phyloP scores from a whole-genome alignment of 2,113 vertebrate genomes.

The Diadophis punctatus region DNA sequence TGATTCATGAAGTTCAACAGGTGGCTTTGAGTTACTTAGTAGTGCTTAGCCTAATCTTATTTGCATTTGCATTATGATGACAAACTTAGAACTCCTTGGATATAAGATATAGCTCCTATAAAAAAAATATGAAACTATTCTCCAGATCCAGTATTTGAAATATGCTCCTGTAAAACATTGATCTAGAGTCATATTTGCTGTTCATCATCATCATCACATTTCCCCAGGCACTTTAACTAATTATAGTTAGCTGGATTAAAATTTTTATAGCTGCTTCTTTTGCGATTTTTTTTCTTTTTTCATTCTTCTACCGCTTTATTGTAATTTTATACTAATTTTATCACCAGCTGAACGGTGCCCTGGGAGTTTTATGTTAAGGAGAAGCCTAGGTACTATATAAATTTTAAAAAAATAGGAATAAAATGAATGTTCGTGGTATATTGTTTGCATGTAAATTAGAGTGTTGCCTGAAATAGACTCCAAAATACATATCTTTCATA shows the following conservation, averaged over 20 bases:
- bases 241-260: not conserved
- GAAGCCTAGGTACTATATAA: not conserved
- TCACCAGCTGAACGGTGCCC: not conserved
- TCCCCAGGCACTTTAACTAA: not conserved
- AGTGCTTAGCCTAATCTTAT: not conserved
- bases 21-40: not conserved
- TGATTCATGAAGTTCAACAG: not conserved
- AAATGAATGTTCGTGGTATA: not conserved
- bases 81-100: not conserved
- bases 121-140: not conserved
- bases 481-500: not conserved
- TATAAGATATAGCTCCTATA: not conserved
- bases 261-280: not conserved
- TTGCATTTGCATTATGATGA: not conserved
- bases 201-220: not conserved
- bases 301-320: not conserved
- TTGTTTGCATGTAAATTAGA: not conserved
- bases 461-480: not conserved
- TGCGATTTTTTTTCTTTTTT: not conserved
- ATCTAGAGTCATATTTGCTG: not conserved
- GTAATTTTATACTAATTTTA: not conserved
- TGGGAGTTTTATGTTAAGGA: not conserved
- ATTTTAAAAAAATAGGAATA: not conserved
- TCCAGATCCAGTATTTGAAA: not conserved
- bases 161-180: not conserved